Evolutionary conservation across 2,888 invertebrate genomes (phyloP).

Genomic region (Mesoligia furuncula): DNA sequence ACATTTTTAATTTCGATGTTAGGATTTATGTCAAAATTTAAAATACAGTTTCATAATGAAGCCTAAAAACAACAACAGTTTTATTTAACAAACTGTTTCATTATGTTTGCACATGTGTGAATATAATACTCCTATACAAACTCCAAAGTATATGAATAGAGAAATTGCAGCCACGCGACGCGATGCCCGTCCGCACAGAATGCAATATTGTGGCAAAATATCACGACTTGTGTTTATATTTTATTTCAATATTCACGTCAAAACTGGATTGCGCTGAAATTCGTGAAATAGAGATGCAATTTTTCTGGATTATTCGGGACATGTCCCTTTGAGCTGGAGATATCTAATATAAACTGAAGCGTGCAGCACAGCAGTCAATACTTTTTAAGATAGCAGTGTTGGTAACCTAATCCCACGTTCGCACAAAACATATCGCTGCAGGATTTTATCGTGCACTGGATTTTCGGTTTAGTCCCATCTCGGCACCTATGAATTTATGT

Average conservation of each 20-base stretch:
- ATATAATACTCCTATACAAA: constrained; percentile 19
- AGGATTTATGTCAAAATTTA: not conserved
- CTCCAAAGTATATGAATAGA: constrained; percentile 54
- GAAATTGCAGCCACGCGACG: constrained; percentile 38
- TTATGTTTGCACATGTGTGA: constrained; percentile 14
- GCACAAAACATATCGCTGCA: not conserved
- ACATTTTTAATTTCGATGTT: not conserved
- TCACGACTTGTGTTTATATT: constrained; percentile 53
- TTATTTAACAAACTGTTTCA: constrained; percentile 7
- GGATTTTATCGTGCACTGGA: no score
- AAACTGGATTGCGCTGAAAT: constrained; percentile 41
- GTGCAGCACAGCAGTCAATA: not conserved
- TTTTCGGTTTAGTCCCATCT: no score
- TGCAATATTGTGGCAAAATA: constrained; percentile 60
- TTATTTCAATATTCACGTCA: constrained; percentile 61
- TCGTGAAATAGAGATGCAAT: constrained; percentile 40
- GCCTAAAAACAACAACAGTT: not conserved
- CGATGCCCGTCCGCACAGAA: constrained; percentile 33
- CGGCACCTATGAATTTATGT: no score
- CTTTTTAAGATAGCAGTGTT: not conserved
- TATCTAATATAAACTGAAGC: constrained; percentile 4
- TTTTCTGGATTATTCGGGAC: constrained; percentile 42
- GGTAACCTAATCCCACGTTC: not conserved
- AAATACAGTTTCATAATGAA: not conserved
- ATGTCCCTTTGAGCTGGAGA: constrained; percentile 33